Evolutionary conservation across 2,797 vertebrate genomes (phyloP).

Genomic region (Danio jaintianensis): DNA sequence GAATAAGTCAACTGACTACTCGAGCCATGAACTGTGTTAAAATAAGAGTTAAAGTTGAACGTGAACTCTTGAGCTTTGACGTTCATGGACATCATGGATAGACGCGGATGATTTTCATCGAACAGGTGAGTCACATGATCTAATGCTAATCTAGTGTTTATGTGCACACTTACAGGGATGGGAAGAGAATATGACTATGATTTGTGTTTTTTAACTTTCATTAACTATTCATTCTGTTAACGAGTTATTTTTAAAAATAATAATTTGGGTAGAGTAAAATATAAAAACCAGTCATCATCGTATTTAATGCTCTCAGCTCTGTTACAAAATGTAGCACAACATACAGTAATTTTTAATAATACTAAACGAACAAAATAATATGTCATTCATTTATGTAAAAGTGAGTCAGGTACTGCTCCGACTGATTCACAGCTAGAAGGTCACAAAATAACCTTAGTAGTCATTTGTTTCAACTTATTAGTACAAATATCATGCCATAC

Average conservation of each 20-base stretch:
- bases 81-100: conserved; percentile 1
- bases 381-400: not conserved
- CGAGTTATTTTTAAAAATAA: not conserved
- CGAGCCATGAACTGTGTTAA: not conserved
- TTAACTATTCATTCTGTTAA: not conserved
- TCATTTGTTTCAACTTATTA: not conserved
- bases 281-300: not conserved
- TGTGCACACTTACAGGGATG: not conserved
- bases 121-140: conserved; percentile 17
- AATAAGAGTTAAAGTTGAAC: conserved; percentile 1
- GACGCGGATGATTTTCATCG: conserved; percentile 25
- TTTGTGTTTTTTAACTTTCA: not conserved
- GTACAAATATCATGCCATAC: not conserved
- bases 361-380: not conserved
- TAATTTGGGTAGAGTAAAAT: not conserved
- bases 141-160: not conserved
- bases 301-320: not conserved
- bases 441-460: not conserved
- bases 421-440: not conserved
- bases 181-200: not conserved
- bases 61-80: not conserved
- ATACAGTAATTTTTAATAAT: not conserved
- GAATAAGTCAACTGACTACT: not conserved
- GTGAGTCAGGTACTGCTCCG: not conserved
- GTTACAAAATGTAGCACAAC: not conserved